phyloP scores from a whole-genome alignment of 2,888 invertebrate species.

The Diaprepes abbreviatus region DNA sequence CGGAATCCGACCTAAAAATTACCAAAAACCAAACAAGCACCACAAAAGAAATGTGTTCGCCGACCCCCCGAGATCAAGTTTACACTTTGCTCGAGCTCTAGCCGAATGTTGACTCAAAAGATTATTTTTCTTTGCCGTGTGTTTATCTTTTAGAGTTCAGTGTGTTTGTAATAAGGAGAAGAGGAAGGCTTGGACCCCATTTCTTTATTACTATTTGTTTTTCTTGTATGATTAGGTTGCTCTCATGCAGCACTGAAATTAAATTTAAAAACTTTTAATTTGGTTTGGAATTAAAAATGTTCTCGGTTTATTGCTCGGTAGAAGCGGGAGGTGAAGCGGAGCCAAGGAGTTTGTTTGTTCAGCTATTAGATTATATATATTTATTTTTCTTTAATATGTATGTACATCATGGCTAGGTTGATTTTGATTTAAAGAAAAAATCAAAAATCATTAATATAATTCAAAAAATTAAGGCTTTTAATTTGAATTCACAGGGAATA shows the following conservation, averaged over 20 bases:
- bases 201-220: slow-evolving; percentile 47
- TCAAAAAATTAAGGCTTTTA: no score
- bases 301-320: no score
- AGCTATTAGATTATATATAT: no score
- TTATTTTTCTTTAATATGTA: no score
- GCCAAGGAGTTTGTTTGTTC: no score
- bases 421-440: no score
- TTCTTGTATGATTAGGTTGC: slow-evolving; percentile 39
- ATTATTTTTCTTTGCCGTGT: slow-evolving; percentile 47
- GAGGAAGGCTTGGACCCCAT: neutral
- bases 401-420: no score
- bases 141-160: slow-evolving; percentile 41
- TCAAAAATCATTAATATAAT: no score
- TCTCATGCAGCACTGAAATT: neutral
- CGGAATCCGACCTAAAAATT: slow-evolving; percentile 1
- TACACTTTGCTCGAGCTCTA: slow-evolving; percentile 42
- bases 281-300: slow-evolving; percentile 5
- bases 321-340: no score
- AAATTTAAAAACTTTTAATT: slow-evolving; percentile 5
- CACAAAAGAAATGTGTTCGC: slow-evolving; percentile 2
- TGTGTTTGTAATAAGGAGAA: slow-evolving; percentile 46
- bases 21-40: slow-evolving; percentile 26
- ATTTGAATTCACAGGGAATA: no score
- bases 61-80: slow-evolving; percentile 31
- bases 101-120: slow-evolving; percentile 42